Evolutionary conservation across 2,113 vertebrate species (phyloP).

Genomic region (Cettia cetti): DNA sequence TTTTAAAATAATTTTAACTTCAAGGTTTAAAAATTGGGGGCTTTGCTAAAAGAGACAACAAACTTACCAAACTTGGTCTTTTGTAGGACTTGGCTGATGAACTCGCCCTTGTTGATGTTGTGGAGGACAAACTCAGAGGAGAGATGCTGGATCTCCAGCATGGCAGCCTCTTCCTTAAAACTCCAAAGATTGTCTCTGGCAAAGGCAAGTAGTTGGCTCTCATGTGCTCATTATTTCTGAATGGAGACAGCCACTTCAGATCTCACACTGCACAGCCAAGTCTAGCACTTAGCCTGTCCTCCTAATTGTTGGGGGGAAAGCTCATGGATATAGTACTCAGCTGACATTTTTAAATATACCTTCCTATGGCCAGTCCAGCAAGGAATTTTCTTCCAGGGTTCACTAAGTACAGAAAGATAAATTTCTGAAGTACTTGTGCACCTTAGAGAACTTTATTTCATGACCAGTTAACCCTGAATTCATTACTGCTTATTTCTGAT

Average conservation of each 20-base stretch:
- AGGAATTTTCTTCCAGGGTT: background rate
- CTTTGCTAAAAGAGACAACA: background rate
- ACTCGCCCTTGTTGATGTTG: slow-evolving; percentile 94
- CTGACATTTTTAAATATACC: background rate
- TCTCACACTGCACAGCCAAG: background rate
- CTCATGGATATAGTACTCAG: background rate
- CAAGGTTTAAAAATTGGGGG: background rate
- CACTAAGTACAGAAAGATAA: background rate
- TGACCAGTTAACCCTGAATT: background rate
- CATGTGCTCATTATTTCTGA: background rate
- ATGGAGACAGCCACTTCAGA: background rate
- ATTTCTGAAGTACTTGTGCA: background rate
- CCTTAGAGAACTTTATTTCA: background rate
- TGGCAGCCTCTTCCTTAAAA: slow-evolving; percentile 94
- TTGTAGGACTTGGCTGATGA: slow-evolving; percentile 92
- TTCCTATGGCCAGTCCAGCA: background rate
- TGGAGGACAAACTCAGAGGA: slow-evolving; percentile 96
- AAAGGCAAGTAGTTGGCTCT: slow-evolving; percentile 80
- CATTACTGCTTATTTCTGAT: background rate
- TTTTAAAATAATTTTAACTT: background rate
- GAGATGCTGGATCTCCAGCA: slow-evolving; percentile 97
- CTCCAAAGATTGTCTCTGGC: slow-evolving; percentile 93
- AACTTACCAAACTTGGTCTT: background rate
- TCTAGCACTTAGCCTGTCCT: background rate
- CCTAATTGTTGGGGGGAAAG: background rate